Conservation (phyloP, 30 jellyfish, hydroid and myxozoan genomes). For the Aurelia sp. region DNA sequence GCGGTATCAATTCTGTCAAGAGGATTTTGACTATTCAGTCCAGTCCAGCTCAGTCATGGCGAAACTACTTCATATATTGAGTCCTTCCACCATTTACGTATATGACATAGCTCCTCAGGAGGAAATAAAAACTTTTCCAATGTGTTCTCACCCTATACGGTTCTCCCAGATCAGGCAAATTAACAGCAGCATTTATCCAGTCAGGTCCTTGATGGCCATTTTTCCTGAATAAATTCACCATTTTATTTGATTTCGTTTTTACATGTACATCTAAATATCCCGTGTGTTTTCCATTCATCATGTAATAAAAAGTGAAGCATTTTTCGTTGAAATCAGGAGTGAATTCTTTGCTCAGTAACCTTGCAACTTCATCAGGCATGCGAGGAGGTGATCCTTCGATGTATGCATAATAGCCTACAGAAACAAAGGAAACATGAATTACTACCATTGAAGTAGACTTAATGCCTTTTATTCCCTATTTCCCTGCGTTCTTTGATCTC, state of each 20-base stretch:
- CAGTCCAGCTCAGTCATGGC: no score
- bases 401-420: constrained; percentile 65
- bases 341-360: constrained; percentile 64
- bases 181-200: constrained; percentile 76
- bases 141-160: constrained; percentile 47
- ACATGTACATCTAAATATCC: constrained; percentile 61
- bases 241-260: constrained; percentile 40
- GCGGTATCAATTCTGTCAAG: no score
- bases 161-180: constrained; percentile 61
- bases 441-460: no score
- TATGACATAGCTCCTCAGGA: no score
- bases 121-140: no score
- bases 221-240: constrained; percentile 52
- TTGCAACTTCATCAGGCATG: constrained; percentile 69
- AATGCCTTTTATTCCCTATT: no score
- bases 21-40: no score
- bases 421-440: background rate
- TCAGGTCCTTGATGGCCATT: constrained; percentile 85
- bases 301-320: constrained; percentile 74
- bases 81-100: no score
- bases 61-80: no score
- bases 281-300: constrained; percentile 77
- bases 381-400: constrained; percentile 75
- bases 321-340: constrained; percentile 26
- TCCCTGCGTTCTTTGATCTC: no score